These are phyloP conservation scores for Donacobius atricapilla DNA, from an alignment of 2,113 vertebrate genomes.

Conservation along the genomic window DNA sequence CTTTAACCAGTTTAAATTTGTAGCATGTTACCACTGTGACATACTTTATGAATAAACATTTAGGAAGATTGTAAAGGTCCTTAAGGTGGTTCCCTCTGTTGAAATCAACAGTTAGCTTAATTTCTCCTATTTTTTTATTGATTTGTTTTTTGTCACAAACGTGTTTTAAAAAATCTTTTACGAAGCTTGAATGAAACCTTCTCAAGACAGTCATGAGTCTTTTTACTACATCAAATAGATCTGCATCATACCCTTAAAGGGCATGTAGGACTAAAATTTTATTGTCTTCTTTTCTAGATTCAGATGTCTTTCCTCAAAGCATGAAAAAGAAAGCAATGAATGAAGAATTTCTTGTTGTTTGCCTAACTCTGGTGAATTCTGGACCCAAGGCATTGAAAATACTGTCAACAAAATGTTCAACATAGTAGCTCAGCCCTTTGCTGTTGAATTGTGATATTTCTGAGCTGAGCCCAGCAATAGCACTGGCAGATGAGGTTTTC, in stretches of 20 bases:
- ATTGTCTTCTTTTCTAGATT: not conserved
- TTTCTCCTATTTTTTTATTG: not conserved
- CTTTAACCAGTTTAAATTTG: conserved; percentile 51
- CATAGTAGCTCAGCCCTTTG: not conserved
- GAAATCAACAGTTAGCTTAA: not conserved
- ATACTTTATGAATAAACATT: not conserved
- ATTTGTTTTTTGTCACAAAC: not conserved
- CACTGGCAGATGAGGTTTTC: not conserved
- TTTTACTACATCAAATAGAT: not conserved
- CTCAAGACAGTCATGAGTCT: not conserved
- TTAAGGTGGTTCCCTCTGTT: not conserved
- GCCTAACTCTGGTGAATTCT: not conserved
- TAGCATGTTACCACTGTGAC: not conserved
- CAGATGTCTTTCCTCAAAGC: not conserved
- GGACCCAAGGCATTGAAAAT: not conserved
- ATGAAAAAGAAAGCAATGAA: not conserved
- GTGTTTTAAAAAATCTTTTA: not conserved
- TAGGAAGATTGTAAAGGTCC: not conserved
- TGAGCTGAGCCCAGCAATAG: not conserved
- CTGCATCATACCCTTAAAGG: not conserved
- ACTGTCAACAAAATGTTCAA: not conserved
- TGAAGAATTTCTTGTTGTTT: not conserved
- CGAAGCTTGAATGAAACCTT: not conserved
- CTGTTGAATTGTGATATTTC: not conserved
- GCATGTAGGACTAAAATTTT: not conserved